phyloP scores from a whole-genome alignment of 2,113 vertebrate species.

The Stomatorhinus ivindoensis region DNA sequence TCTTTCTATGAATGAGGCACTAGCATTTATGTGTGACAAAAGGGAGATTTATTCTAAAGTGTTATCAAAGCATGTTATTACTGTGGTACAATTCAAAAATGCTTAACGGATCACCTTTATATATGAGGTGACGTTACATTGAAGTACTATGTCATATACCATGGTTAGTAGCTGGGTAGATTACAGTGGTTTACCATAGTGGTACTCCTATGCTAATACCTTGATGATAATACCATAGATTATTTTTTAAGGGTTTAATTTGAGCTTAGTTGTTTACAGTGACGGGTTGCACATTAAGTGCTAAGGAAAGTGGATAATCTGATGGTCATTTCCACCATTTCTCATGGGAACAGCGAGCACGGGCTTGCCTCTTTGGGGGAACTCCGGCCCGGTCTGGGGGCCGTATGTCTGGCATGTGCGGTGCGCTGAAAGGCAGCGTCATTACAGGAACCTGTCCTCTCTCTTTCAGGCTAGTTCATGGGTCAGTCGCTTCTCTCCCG shows the following conservation, averaged over 20 bases:
- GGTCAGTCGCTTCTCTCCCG: constrained; percentile 54
- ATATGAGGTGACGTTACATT: not conserved
- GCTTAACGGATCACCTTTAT: not conserved
- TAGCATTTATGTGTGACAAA: not conserved
- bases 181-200: not conserved
- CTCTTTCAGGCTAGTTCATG: constrained; percentile 56
- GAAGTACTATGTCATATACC: not conserved
- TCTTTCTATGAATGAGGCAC: not conserved
- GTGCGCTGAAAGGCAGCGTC: constrained; percentile 33
- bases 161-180: not conserved
- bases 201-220: not conserved
- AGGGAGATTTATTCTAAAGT: not conserved
- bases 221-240: not conserved
- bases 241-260: not conserved
- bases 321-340: not conserved
- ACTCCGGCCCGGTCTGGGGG: not conserved
- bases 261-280: not conserved
- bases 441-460: constrained; percentile 55
- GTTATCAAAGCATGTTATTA: not conserved
- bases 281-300: not conserved
- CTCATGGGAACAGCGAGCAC: not conserved
- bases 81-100: not conserved
- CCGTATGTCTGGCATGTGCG: constrained; percentile 30
- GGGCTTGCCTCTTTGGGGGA: not conserved
- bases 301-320: not conserved